These are phyloP conservation scores for Macquaria australasica DNA, from an alignment of 2,113 vertebrate genomes.

Conservation along the genomic window DNA sequence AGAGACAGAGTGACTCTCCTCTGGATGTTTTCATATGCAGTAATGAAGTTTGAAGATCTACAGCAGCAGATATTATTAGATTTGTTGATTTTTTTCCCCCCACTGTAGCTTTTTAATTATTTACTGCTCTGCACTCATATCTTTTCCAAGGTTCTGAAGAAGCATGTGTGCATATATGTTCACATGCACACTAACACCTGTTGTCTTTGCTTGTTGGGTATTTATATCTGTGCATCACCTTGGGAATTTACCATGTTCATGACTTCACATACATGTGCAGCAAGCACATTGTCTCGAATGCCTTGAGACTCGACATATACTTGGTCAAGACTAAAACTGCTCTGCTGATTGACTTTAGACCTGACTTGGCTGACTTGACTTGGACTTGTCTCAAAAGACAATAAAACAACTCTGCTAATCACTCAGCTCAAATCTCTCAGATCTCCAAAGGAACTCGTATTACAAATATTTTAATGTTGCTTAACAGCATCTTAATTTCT, in stretches of 20 bases:
- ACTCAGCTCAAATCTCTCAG: not conserved
- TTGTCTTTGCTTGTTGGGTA: not conserved
- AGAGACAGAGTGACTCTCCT: not conserved
- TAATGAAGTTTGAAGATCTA: conserved; percentile 14
- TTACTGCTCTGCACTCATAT: conserved; percentile 17
- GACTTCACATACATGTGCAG: not conserved
- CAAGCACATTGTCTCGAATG: not conserved
- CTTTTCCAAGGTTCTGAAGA: not conserved
- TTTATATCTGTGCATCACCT: conserved; percentile 5
- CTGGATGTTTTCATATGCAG: conserved; percentile 24
- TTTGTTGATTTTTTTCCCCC: conserved; percentile 21
- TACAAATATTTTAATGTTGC: not conserved
- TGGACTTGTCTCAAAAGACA: not conserved
- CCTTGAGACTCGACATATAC: not conserved
- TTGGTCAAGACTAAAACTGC: not conserved
- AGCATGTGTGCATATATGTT: not conserved
- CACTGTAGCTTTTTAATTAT: conserved; percentile 56
- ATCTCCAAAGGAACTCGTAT: not conserved
- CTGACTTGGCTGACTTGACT: not conserved
- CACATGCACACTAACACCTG: not conserved
- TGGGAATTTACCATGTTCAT: conserved; percentile 18
- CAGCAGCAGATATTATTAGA: conserved; percentile 47
- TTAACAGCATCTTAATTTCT: not conserved
- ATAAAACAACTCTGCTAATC: not conserved
- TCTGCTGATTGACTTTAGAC: not conserved